phyloP scores from a whole-genome alignment of 1,140 invertebrate genomes.

The Kradibia gibbosae region DNA sequence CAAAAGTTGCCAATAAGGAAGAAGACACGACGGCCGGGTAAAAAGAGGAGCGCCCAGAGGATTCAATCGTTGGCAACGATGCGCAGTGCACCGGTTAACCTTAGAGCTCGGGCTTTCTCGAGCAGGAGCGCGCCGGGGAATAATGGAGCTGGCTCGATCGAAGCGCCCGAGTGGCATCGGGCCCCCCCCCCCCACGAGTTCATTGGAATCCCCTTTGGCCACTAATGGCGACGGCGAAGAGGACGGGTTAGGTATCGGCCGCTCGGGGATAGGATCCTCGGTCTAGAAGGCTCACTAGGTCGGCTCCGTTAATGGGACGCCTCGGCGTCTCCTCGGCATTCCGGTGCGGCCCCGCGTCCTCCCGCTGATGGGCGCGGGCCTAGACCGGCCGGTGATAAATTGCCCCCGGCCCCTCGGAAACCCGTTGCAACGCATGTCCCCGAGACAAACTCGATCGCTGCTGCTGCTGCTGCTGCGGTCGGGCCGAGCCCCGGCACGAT shows the following conservation, averaged over 20 bases:
- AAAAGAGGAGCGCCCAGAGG: too few relatives aligned
- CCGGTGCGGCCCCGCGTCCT: not conserved
- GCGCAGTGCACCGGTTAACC: too few relatives aligned
- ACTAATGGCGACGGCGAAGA: not conserved
- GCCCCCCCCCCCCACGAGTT: not conserved
- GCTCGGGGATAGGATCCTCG: not conserved
- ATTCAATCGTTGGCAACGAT: too few relatives aligned
- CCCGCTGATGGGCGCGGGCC: not conserved
- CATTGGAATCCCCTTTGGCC: not conserved
- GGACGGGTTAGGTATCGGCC: not conserved
- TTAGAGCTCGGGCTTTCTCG: too few relatives aligned
- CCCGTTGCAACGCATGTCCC: too few relatives aligned
- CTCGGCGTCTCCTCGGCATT: slow-evolving; percentile 1
- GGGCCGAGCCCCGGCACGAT: too few relatives aligned
- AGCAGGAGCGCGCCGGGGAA: not conserved
- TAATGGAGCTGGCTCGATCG: not conserved
- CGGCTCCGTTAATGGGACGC: not conserved
- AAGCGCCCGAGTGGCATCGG: not conserved
- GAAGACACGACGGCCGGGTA: too few relatives aligned
- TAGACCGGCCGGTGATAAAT: too few relatives aligned
- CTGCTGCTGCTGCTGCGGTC: not conserved
- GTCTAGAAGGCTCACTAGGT: not conserved
- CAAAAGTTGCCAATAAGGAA: too few relatives aligned
- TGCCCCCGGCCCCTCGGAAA: too few relatives aligned
- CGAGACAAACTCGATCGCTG: too few relatives aligned